Percentiles rank a stretch among this genome's conserved stretches.
Conservation (phyloP, 2,888 invertebrate genomes). For the Sepioteuthis lessoniana region DNA sequence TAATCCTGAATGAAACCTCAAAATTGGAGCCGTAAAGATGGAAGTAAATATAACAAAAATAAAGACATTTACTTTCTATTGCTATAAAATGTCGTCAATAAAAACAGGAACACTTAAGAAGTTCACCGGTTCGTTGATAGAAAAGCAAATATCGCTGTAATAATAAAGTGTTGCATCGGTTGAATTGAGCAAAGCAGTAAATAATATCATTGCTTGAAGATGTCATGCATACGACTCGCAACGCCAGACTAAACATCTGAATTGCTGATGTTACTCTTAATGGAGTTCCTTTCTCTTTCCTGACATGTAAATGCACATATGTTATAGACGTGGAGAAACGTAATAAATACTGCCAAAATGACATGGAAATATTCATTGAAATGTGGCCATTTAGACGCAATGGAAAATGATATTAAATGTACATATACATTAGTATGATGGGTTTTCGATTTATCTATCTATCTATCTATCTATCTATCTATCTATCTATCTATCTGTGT, state of each 20-base stretch:
- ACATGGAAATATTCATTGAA: not conserved
- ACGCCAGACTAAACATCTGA: constrained; percentile 7
- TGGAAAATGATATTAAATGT: not conserved
- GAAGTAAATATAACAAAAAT: not conserved
- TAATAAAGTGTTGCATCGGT: not conserved
- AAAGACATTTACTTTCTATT: not conserved
- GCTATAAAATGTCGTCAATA: not conserved
- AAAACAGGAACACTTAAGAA: not conserved
- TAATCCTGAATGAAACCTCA: not conserved
- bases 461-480: not conserved
- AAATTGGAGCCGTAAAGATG: not conserved
- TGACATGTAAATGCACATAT: not conserved
- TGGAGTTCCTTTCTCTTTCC: not conserved
- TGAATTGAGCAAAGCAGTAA: not conserved
- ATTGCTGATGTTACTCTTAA: not conserved
- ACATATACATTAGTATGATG: not conserved
- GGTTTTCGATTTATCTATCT: not conserved
- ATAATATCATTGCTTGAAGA: not conserved
- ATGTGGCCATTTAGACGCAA: not conserved
- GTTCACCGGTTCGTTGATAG: not conserved
- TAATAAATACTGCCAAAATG: not conserved
- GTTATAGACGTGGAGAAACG: not conserved
- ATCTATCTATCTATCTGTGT: too few relatives aligned
- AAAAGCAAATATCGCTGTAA: not conserved
- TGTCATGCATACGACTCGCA: not conserved